Base-by-base conservation (phyloP, 2,797 vertebrate genomes). In the Poeciliopsis infans region DNA sequence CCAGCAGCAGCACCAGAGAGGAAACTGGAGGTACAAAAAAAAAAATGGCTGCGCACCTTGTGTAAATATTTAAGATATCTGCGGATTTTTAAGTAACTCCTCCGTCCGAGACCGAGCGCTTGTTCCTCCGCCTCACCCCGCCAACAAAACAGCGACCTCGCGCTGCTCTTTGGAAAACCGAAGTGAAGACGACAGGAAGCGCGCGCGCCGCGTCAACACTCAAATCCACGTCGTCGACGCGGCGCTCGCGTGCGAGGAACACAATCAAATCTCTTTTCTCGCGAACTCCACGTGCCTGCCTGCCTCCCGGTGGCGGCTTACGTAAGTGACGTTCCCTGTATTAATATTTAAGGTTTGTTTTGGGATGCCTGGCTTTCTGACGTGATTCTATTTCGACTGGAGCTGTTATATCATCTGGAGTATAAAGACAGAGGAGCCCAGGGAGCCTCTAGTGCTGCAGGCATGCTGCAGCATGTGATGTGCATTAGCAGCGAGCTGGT, bases 61-160 rank as follows among this genome's bases (percentile, higher is more conserved):
- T 92, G 88, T 96, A 96, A 96, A 96, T 96, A 95, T 96, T 96
- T 95, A 82, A 92, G 91, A 94, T 89, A 87, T 95, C 90, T 92
- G 93, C 91, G 91, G 88, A 94, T 94, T 91, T 53, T 81, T 84
- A 86, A 85, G 86, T 89, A 92, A 92, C 91, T 87, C 92, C 91
- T 85, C 91, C 87, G 89, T 93, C 93, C 18, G 1, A 89, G 93
- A 96, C 93, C 49, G 85, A 95, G 82, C 5, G 79, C 80, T 95
- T 96, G 82, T 82, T 80, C 45, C 79, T 87, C 85, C 2, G 31
- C 53, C 83, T 94, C 85, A 92, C 85, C 90, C 92, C 87, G 80
- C 49, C 55, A 82, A 79, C 77, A 86, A 92, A 92, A 89, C 59
- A 79, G 11, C 39, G 25, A 46, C 72, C 70, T 78, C 74, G 83